Evolutionary conservation across 2,113 vertebrate genomes (phyloP).

Genomic region (Nesogale talazaci): DNA sequence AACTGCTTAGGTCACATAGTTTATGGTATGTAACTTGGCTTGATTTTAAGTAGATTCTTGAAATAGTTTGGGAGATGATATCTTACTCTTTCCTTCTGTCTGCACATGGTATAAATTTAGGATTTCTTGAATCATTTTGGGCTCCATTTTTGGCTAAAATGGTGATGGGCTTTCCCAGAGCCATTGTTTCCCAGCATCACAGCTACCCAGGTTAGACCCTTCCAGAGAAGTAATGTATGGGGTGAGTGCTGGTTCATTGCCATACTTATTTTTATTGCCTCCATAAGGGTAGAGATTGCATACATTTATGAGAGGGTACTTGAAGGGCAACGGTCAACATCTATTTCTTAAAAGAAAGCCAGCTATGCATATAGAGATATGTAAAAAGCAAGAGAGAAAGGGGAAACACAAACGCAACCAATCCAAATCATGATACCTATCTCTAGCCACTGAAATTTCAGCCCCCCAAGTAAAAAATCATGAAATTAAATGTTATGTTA

Average conservation of each 20-base stretch:
- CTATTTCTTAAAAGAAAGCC: constrained; percentile 13
- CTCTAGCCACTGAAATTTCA: constrained; percentile 76
- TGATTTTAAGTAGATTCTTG: too few relatives aligned
- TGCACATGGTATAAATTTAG: too few relatives aligned
- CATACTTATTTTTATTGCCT: background rate
- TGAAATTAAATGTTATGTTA: constrained; percentile 77
- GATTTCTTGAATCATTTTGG: too few relatives aligned
- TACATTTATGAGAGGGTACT: background rate
- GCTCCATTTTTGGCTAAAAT: too few relatives aligned
- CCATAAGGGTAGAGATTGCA: background rate
- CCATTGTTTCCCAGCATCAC: too few relatives aligned
- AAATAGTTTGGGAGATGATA: too few relatives aligned
- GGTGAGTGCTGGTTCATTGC: background rate
- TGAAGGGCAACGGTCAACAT: background rate
- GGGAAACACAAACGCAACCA: constrained; percentile 28
- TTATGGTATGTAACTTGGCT: too few relatives aligned
- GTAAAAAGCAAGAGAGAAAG: constrained; percentile 31
- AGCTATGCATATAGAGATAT: constrained; percentile 59
- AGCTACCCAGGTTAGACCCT: too few relatives aligned
- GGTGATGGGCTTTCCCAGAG: too few relatives aligned
- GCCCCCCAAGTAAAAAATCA: constrained; percentile 65
- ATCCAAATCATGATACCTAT: constrained; percentile 69
- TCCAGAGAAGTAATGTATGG: background rate
- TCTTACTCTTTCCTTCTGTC: too few relatives aligned
- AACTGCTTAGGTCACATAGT: too few relatives aligned